Conservation (phyloP, 2,888 invertebrate species). For the Gasteruption jaculator region DNA sequence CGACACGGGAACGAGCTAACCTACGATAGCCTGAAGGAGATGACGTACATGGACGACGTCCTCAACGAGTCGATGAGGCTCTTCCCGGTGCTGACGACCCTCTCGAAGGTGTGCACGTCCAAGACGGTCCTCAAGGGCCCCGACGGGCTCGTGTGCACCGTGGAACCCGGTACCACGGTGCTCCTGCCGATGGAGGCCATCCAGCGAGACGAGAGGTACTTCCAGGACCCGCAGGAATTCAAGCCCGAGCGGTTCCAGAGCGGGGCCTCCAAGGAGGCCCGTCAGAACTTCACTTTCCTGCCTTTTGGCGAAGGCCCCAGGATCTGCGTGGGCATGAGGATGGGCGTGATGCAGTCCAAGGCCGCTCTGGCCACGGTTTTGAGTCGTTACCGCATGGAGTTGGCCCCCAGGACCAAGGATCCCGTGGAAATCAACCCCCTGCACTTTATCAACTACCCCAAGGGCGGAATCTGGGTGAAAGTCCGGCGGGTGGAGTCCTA, state of each 20-base stretch:
- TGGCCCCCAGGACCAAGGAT: slow-evolving; percentile 25
- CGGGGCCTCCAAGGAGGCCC: slow-evolving; percentile 22
- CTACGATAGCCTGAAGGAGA: slow-evolving; percentile 52
- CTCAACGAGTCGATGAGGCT: slow-evolving; percentile 38
- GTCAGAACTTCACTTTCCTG: slow-evolving; percentile 27
- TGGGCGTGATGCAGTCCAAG: slow-evolving; percentile 32
- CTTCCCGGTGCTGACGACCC: slow-evolving; percentile 8
- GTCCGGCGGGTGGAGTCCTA: no score
- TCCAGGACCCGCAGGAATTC: slow-evolving; percentile 30
- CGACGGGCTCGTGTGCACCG: slow-evolving; percentile 29
- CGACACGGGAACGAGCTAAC: slow-evolving; percentile 45
- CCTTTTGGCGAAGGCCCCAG: slow-evolving; percentile 41
- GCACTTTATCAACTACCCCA: slow-evolving; percentile 8
- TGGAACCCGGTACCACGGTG: slow-evolving; percentile 26
- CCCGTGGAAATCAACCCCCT: slow-evolving; percentile 22
- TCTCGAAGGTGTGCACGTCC: slow-evolving; percentile 29
- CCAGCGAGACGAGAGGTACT: slow-evolving; percentile 29
- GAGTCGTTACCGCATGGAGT: slow-evolving; percentile 25
- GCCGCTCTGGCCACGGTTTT: slow-evolving; percentile 25
- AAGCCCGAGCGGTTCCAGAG: slow-evolving; percentile 37
- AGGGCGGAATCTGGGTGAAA: slow-evolving; percentile 28
- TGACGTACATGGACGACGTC: slow-evolving; percentile 56
- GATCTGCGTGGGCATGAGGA: slow-evolving; percentile 35
- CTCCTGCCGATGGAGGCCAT: slow-evolving; percentile 22
- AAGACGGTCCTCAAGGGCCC: slow-evolving; percentile 27